These are phyloP conservation scores for Melipona quadrifasciata DNA, from an alignment of 1,140 invertebrate genomes.

Conservation along the genomic window DNA sequence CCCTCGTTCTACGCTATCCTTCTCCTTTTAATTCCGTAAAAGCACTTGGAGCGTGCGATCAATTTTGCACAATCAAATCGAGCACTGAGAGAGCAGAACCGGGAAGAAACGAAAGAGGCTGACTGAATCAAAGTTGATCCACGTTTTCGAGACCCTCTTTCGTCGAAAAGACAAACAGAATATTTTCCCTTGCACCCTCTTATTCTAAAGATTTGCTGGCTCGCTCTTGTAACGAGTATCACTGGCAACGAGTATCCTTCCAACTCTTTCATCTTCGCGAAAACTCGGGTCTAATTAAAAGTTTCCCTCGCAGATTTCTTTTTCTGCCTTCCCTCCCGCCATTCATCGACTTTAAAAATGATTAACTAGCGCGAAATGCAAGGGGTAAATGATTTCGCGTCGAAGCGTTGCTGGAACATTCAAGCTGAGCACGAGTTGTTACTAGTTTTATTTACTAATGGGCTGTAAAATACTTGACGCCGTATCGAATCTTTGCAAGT, in stretches of 20 bases:
- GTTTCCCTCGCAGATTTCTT: slow-evolving; percentile 36
- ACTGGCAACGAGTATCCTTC: background rate
- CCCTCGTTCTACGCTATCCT: background rate
- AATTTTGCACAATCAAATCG: no score
- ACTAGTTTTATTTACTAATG: no score
- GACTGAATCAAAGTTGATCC: background rate
- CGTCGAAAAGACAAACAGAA: background rate
- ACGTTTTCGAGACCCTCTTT: background rate
- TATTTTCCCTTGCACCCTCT: background rate
- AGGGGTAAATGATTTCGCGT: slow-evolving; percentile 5
- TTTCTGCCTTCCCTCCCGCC: background rate
- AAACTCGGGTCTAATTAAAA: slow-evolving; percentile 54
- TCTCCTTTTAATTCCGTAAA: background rate
- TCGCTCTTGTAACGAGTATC: background rate
- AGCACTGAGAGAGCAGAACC: no score
- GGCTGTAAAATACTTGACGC: no score
- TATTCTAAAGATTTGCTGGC: background rate
- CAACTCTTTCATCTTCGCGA: slow-evolving; percentile 14
- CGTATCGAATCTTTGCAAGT: no score
- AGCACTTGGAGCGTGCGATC: background rate
- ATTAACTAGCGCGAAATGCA: slow-evolving; percentile 12
- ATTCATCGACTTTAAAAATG: slow-evolving; percentile 15
- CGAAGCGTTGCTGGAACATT: background rate
- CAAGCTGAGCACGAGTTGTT: no score
- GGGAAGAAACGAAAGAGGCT: background rate